These are phyloP conservation scores for Amazonetta brasiliensis DNA, from an alignment of 2,797 vertebrate species.

Conservation along the genomic window DNA sequence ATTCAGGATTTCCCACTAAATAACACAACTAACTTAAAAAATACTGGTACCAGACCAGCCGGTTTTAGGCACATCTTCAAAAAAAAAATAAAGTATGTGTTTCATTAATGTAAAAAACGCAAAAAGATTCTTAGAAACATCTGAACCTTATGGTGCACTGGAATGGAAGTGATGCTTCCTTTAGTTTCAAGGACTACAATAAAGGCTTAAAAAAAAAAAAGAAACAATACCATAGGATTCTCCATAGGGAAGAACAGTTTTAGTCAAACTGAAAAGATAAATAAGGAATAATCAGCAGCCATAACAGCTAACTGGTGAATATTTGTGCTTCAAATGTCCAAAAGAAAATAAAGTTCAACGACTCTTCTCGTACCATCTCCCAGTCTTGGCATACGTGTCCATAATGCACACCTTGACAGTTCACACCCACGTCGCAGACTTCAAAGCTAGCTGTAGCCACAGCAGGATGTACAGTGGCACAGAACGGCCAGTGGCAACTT, in stretches of 20 bases:
- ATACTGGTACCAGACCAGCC: conserved; percentile 72
- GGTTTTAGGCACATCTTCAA: conserved; percentile 72
- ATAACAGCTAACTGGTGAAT: conserved; percentile 47
- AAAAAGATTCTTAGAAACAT: conserved; percentile 17
- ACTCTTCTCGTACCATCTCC: conserved; percentile 47
- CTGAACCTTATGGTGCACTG: conserved; percentile 26
- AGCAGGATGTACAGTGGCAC: not conserved
- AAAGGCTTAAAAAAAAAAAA: conserved; percentile 20
- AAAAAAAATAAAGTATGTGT: conserved; percentile 39
- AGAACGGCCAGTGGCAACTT: not conserved
- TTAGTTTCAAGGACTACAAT: conserved; percentile 54
- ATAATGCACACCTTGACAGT: not conserved
- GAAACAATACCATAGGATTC: conserved; percentile 45
- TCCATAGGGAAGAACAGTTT: conserved; percentile 51
- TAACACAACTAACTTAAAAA: conserved; percentile 61
- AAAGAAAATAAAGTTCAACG: conserved; percentile 37
- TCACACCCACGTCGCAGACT: not conserved
- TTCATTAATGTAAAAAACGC: conserved; percentile 26
- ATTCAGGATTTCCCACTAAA: conserved; percentile 32
- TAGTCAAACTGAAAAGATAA: conserved; percentile 40
- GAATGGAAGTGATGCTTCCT: conserved; percentile 56
- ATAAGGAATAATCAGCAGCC: conserved; percentile 63
- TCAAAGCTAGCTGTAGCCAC: not conserved
- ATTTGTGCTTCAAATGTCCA: conserved; percentile 72
- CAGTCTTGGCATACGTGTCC: not conserved